Base-by-base conservation (phyloP, 2,797 vertebrate genomes). In the Heterohyrax brucei region DNA sequence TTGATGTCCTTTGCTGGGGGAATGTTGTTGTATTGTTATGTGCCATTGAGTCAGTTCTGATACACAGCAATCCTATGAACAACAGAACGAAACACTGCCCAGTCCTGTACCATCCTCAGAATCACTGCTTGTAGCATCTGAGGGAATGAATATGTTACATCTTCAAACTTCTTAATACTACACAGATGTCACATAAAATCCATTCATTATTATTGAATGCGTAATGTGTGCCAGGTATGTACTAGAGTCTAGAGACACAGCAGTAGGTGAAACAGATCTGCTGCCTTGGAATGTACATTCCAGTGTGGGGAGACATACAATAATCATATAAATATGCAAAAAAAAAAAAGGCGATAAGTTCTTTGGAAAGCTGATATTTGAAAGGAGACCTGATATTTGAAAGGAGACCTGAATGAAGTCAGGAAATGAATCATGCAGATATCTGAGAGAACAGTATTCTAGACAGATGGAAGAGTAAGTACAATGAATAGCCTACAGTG, bases 371-470 rank as follows among this genome's bases (percentile, higher is more conserved):
- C 4, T 73, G 70, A 5, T 33, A 78, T 70, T 77, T 92, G 48
- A 84, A 78, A 46, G 84, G 90, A 85, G 81, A 78, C 28, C 21
- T 70, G 68, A 19, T n/a, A 77, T 68, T 76, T 91, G 48, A 84
- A 77, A 48, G 85, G 91, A 86, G 82, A 79, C 30, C 64, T 26
- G 30, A 59, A 70, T 48, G 26, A 28, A 72, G 22, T 70, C 10
- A 13, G 3, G 24, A 72, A 16, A 30, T 33, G 13, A 78, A 50
- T 30, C 64, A 72, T 7, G 12, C 48, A 68, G 39, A 10, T 61
- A 86, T 19, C 33, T 56, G 3, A 13, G 75, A 39, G n/a, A 92
- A 61, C 16, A 68, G 46, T 19, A 86, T 59, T 79, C 62, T 39
- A 70, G 28, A 66, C 21, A 92, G 73, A 39, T 22, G 39, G 39